phyloP scores from a whole-genome alignment of 92 coral and sea anemone genomes.

The Phenganax stokvisi region DNA sequence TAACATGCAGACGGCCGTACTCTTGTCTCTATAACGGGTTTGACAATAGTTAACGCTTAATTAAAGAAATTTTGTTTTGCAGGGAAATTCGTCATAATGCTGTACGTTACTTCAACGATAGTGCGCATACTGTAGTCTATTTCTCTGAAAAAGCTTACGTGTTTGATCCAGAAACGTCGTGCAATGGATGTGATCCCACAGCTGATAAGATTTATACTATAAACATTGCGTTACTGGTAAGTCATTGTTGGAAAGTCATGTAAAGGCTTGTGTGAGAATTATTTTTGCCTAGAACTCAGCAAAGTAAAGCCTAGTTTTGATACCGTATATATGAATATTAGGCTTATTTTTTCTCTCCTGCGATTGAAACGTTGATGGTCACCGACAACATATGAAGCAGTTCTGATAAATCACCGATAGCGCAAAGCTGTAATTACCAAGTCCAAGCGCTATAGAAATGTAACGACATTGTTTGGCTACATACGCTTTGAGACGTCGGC shows the following conservation, averaged over 20 bases:
- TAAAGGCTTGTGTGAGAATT: neutral
- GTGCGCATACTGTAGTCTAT: conserved; percentile 58
- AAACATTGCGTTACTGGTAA: conserved; percentile 77
- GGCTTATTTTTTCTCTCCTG: neutral
- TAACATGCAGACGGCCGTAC: too few species aligned
- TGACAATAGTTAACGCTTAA: neutral
- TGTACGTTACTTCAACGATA: conserved; percentile 54
- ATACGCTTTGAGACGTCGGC: too few species aligned
- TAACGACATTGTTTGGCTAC: too few species aligned
- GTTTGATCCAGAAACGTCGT: conserved; percentile 88
- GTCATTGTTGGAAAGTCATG: conserved; percentile 2
- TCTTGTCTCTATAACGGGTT: too few species aligned
- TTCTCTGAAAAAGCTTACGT: conserved; percentile 80
- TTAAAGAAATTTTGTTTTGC: neutral
- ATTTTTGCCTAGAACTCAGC: neutral
- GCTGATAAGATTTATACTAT: conserved; percentile 63
- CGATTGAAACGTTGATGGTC: neutral
- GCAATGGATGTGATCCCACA: conserved; percentile 66
- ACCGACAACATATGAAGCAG: too few species aligned
- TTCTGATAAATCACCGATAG: too few species aligned
- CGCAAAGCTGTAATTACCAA: too few species aligned
- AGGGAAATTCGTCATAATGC: conserved; percentile 80
- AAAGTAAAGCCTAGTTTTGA: neutral
- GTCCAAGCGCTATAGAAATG: too few species aligned
- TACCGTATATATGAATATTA: too few species aligned